Base-by-base conservation (phyloP, 2,888 invertebrate species). In the Acanthopleura granulata region DNA sequence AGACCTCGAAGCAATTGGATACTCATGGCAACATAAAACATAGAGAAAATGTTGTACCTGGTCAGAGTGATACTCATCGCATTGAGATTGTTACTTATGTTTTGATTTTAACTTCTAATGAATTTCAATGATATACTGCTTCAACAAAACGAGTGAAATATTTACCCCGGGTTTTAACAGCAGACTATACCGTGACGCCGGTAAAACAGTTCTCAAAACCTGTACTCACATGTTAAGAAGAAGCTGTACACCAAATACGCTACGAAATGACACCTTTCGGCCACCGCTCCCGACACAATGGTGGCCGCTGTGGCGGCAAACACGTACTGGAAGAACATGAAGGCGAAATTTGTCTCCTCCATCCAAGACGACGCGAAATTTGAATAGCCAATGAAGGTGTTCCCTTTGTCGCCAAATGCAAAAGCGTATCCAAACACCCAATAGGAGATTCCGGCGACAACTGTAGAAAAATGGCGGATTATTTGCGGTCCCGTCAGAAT, bases 231-330 rank as follows among this genome's bases (percentile, higher is more conserved):
- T 71, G 71, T 71, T 18, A 71, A 27, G 27, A 71, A 4, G 18
- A 71, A 71, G 78, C 92, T 92, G 88, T 92, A 93, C 51, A 91
- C 86, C 75, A 92, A 86, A 84, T 93, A 93, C 40, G 92, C 92
- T 18, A 89, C 84, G 82, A 92, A 92, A 78, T 92, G 91, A 80
- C 92, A 92, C 75, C 93, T 82, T 84, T 93, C 93, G 0, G 93
- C 93, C 62, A 93, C 91, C 0, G 93, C 92, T 9, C 93, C 92
- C 0, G 92, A 91, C 11, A 92, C 90, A 72, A 93, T 92, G 49
- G 93, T 93, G 40, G 92, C 91, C 0, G 92, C 91, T 0, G 93
- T 92, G 18, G 92, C 92, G 0, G 93, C 92, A 80, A 93, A 93
- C 27, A 92, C 91, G 82, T 91, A 92, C 86, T 93, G 92, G 87